Conservation (phyloP, 2,888 invertebrate genomes). For the Diaphora mendica region DNA sequence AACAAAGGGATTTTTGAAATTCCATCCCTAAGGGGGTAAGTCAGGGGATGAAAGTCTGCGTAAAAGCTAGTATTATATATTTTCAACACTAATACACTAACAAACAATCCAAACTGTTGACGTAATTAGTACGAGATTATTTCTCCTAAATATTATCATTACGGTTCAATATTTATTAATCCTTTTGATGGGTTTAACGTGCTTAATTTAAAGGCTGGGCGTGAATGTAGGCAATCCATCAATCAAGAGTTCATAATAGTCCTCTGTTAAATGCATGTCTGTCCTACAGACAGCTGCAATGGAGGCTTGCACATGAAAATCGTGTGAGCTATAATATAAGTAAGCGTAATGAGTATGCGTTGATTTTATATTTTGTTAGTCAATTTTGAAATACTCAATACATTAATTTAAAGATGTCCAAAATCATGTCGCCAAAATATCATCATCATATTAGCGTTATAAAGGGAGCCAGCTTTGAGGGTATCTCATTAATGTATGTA, state of each 20-base stretch:
- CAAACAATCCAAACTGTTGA: too few species aligned
- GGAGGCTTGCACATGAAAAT: neutral
- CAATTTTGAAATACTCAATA: neutral
- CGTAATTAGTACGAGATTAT: too few species aligned
- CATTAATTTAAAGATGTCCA: neutral
- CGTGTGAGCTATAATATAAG: neutral
- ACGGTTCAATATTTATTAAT: neutral
- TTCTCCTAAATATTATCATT: too few species aligned
- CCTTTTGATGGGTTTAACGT: neutral
- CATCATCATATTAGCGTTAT: neutral
- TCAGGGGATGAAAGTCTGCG: too few species aligned
- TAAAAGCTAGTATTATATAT: too few species aligned
- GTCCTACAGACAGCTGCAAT: neutral
- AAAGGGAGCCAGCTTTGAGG: too few species aligned
- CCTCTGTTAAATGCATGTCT: slow-evolving; percentile 6
- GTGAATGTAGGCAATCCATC: slow-evolving; percentile 15
- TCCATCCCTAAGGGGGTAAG: too few species aligned
- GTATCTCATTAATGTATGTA: too few species aligned
- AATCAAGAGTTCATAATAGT: slow-evolving; percentile 13
- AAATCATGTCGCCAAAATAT: neutral
- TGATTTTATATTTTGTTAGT: neutral
- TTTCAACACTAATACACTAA: too few species aligned
- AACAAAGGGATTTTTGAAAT: too few species aligned
- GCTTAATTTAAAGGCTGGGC: slow-evolving; percentile 8
- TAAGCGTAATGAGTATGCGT: neutral